phyloP scores from a whole-genome alignment of 2,113 vertebrate genomes.

The Odocoileus hemionus region DNA sequence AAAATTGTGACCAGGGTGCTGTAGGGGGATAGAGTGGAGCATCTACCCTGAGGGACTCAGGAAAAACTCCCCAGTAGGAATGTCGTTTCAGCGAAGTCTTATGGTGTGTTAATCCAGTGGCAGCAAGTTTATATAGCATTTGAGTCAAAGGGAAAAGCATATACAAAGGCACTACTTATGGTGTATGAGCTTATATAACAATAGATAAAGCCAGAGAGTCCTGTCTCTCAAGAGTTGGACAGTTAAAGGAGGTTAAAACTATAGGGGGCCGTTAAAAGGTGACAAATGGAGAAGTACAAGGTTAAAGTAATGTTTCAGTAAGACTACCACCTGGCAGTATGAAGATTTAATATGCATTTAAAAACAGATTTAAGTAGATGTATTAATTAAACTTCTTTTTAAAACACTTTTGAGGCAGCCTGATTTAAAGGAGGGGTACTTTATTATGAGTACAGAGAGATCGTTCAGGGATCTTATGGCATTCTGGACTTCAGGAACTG shows the following conservation, averaged over 20 bases:
- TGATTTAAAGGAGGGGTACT: neutral
- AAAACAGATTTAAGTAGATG: neutral
- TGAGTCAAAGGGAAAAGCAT: neutral
- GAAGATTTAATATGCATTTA: neutral
- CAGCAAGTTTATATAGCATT: neutral
- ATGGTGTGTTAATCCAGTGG: neutral
- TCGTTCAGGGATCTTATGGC: neutral
- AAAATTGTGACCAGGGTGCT: neutral
- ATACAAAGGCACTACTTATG: neutral
- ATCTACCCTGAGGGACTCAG: neutral
- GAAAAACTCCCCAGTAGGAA: neutral
- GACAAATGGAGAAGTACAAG: neutral
- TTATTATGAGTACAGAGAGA: neutral
- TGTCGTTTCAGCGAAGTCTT: neutral
- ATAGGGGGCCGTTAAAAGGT: neutral
- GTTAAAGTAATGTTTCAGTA: neutral
- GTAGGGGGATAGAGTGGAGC: neutral
- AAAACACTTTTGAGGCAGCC: neutral
- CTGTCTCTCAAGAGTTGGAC: neutral
- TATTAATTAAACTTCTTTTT: neutral
- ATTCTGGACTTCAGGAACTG: neutral
- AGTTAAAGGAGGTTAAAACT: neutral
- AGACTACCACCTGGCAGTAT: neutral
- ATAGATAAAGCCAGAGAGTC: neutral
- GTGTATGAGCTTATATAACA: neutral